These are phyloP conservation scores for Orientallactaga sibirica DNA, from an alignment of 2,797 vertebrate species.

Conservation along the genomic window DNA sequence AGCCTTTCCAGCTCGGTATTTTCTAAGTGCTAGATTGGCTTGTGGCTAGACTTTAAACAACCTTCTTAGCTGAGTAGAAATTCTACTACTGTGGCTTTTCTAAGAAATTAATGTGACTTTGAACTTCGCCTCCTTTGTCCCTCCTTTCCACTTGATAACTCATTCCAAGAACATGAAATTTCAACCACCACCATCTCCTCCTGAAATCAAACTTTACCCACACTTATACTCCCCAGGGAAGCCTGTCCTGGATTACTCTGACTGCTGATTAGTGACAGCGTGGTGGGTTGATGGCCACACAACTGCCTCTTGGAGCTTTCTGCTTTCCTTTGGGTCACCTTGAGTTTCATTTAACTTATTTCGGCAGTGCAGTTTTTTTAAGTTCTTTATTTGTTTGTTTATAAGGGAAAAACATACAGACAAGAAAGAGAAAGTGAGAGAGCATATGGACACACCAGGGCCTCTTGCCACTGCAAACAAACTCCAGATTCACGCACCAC, in stretches of 20 bases:
- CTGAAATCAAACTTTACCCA: not conserved
- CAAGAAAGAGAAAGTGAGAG: too few relatives aligned
- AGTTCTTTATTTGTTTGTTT: too few relatives aligned
- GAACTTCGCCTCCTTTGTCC: not conserved
- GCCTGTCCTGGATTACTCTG: not conserved
- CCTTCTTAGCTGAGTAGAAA: not conserved
- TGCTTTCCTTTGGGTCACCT: not conserved
- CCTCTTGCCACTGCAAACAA: too few relatives aligned
- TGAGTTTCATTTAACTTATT: constrained; percentile 28
- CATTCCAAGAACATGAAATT: not conserved
- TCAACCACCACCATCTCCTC: not conserved
- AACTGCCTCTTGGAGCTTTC: not conserved
- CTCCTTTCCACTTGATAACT: not conserved
- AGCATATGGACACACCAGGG: too few relatives aligned
- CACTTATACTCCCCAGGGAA: not conserved
- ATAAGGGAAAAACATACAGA: too few relatives aligned
- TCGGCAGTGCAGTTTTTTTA: not conserved
- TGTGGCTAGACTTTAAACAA: constrained; percentile 1
- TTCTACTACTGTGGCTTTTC: not conserved
- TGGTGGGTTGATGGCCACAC: not conserved
- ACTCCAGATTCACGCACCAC: too few relatives aligned
- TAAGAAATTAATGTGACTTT: not conserved
- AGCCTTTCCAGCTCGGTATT: not conserved
- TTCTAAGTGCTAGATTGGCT: not conserved
- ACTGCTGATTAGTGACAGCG: not conserved